Percentiles rank a stretch among this genome's conserved stretches.
phyloP scores from a whole-genome alignment of 2,797 vertebrate genomes.

The Triplophysa bombifrons region DNA sequence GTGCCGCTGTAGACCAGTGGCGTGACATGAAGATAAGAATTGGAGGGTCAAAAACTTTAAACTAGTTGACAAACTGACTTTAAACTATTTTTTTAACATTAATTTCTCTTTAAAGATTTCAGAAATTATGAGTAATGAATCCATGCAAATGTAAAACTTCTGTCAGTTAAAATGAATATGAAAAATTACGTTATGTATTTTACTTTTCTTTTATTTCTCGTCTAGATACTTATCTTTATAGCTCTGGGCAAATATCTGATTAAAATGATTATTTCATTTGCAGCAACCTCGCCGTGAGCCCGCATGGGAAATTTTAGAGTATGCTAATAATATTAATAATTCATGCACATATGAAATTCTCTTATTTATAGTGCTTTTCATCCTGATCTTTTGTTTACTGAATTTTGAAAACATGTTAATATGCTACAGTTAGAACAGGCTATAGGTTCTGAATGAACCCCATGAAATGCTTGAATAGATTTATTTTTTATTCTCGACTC shows the following conservation, averaged over 20 bases:
- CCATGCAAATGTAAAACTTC: neutral
- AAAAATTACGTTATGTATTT: neutral
- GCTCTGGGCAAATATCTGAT: neutral
- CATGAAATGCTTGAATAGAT: neutral
- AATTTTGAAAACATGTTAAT: constrained; percentile 15
- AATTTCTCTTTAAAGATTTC: neutral
- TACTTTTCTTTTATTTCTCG: neutral
- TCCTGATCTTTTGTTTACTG: constrained; percentile 39
- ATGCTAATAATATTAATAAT: constrained; percentile 25
- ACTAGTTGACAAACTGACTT: neutral
- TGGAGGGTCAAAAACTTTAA: neutral
- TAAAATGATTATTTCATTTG: constrained; percentile 30
- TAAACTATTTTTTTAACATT: neutral
- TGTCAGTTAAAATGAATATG: neutral
- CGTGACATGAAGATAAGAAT: no score
- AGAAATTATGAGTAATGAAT: neutral
- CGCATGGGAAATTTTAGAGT: neutral
- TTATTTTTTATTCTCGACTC: constrained; percentile 10
- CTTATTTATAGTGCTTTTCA: constrained; percentile 29
- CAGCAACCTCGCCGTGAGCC: neutral
- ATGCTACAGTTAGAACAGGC: neutral
- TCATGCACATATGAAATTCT: constrained; percentile 44
- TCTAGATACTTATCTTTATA: neutral
- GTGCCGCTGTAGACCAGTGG: constrained; percentile 19
- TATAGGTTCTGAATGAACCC: neutral